These are phyloP conservation scores for Cyprinodon diabolis DNA, from an alignment of 2,797 vertebrate genomes.

Conservation along the genomic window DNA sequence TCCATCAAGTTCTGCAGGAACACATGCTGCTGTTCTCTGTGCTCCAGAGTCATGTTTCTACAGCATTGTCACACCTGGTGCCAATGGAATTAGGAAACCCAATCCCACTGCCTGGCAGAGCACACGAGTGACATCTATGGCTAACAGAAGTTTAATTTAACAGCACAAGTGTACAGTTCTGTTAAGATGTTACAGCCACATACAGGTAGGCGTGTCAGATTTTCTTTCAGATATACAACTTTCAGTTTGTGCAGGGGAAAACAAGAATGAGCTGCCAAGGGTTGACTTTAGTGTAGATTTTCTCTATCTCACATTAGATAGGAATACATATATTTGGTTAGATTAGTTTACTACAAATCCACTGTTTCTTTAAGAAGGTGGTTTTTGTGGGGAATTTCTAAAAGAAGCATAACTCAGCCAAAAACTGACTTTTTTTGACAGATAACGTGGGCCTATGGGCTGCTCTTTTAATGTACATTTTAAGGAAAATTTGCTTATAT, in stretches of 20 bases:
- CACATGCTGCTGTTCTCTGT: conserved; percentile 41
- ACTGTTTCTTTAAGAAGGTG: no score
- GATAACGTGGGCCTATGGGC: no score
- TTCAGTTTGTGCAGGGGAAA: neutral
- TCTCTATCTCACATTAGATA: neutral
- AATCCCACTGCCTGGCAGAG: conserved; percentile 34
- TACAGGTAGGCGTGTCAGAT: neutral
- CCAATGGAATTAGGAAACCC: conserved; percentile 32
- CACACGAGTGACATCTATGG: conserved; percentile 20
- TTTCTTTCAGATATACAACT: neutral
- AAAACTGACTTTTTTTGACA: no score
- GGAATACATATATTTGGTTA: neutral
- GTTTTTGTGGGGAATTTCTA: no score
- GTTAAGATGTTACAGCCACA: neutral
- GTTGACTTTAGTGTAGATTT: neutral
- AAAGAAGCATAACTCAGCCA: no score
- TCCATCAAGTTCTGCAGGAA: conserved; percentile 33
- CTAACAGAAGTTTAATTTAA: neutral
- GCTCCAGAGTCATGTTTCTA: conserved; percentile 43
- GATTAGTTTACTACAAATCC: no score
- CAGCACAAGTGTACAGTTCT: no score
- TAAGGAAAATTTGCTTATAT: no score
- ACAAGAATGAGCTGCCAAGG: neutral
- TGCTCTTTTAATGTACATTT: no score
- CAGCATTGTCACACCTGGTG: conserved; percentile 43